phyloP scores from a whole-genome alignment of 2,113 vertebrate species.

The Pica pica region DNA sequence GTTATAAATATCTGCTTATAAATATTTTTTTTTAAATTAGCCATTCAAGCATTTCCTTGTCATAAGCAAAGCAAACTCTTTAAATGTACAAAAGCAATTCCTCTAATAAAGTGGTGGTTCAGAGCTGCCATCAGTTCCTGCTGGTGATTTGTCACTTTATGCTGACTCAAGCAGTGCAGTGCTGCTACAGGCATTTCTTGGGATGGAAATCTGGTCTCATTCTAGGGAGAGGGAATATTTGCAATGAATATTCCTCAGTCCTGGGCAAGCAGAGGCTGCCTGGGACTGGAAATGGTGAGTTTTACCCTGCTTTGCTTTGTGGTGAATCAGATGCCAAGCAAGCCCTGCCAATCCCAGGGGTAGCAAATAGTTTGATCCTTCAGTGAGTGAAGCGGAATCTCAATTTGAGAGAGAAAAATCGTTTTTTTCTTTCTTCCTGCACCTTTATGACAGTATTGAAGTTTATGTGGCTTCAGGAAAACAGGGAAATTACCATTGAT shows the following conservation, averaged over 20 bases:
- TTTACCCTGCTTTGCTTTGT: neutral
- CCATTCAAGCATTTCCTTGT: neutral
- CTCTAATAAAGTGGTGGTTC: neutral
- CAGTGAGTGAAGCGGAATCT: neutral
- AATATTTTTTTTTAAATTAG: neutral
- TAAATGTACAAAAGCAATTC: neutral
- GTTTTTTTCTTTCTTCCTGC: rapidly evolving
- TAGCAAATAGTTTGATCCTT: neutral
- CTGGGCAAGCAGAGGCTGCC: neutral
- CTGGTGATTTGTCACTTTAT: neutral
- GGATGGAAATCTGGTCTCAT: neutral
- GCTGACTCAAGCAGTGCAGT: neutral
- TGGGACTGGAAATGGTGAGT: neutral
- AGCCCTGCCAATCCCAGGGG: neutral
- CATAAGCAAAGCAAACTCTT: neutral
- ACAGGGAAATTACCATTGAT: neutral
- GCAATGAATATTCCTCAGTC: neutral
- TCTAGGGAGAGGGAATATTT: neutral
- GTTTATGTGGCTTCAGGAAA: neutral
- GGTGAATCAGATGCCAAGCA: too few species aligned
- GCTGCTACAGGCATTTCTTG: neutral
- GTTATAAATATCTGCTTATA: neutral
- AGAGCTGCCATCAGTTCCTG: neutral
- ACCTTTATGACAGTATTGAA: neutral
- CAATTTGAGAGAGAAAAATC: neutral